phyloP scores from a whole-genome alignment of 1,140 invertebrate genomes.

The Macrotrachela quadricornifera region DNA sequence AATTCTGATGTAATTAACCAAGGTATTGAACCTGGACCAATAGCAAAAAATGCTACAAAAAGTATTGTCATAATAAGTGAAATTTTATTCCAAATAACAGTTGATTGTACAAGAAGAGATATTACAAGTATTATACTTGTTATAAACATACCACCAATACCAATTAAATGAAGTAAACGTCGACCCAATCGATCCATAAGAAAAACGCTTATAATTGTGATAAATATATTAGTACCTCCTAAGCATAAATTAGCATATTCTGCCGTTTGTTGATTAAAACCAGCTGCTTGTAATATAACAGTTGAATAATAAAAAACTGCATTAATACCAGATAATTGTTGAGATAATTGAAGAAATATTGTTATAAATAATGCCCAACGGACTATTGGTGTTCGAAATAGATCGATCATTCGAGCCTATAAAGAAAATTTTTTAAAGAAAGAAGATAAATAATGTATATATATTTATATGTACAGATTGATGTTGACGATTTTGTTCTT shows the following conservation, averaged over 20 bases:
- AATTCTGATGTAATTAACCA: conserved; percentile 14
- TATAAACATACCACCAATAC: conserved; percentile 8
- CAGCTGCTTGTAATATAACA: conserved; percentile 43
- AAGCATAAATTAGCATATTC: conserved; percentile 49
- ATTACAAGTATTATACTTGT: conserved; percentile 4
- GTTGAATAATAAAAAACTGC: conserved; percentile 61
- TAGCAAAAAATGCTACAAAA: conserved; percentile 27
- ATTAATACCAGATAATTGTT: conserved; percentile 66
- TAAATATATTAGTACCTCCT: conserved; percentile 43
- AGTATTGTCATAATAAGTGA: conserved; percentile 10
- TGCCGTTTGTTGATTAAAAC: conserved; percentile 33
- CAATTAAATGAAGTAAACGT: conserved; percentile 10
- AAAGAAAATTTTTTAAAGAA: too few relatives aligned
- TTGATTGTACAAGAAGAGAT: conserved; percentile 3
- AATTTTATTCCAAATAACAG: conserved; percentile 5
- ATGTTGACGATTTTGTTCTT: too few relatives aligned
- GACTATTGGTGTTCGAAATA: not conserved
- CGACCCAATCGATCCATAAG: conserved; percentile 14
- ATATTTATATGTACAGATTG: too few relatives aligned
- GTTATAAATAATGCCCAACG: conserved; percentile 4
- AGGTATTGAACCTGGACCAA: conserved; percentile 16
- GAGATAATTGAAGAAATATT: conserved; percentile 17
- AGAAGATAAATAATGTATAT: too few relatives aligned
- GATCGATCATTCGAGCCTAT: conserved; percentile 10
- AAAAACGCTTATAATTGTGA: conserved; percentile 16